Percentiles rank a stretch among this genome's conserved stretches.
Conservation (phyloP, 2,113 vertebrate species). For the Indicator indicator region DNA sequence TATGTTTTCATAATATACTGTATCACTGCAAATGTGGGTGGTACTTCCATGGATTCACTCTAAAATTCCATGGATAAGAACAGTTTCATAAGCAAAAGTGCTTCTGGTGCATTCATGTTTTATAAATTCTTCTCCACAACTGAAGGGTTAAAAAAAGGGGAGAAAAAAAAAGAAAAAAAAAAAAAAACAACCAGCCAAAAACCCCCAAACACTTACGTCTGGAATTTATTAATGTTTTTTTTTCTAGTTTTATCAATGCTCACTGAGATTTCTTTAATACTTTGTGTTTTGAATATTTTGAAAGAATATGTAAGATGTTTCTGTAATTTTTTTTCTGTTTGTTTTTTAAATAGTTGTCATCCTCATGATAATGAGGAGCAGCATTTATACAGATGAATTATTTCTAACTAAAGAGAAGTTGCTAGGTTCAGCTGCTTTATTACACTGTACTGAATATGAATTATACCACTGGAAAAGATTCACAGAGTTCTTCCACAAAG, state of each 20-base stretch:
- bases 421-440: constrained; percentile 28
- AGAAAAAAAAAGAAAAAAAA: too few relatives aligned
- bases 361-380: constrained; percentile 33
- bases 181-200: not conserved
- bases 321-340: not conserved
- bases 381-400: constrained; percentile 32
- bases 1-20: constrained; percentile 39
- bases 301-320: constrained; percentile 1
- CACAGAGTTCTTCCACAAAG: not conserved
- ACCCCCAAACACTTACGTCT: not conserved
- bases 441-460: constrained; percentile 21
- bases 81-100: constrained; percentile 34
- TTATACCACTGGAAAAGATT: constrained; percentile 32
- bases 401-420: constrained; percentile 24
- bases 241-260: constrained; percentile 39
- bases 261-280: constrained; percentile 40
- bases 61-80: constrained; percentile 50
- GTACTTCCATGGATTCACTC: not conserved
- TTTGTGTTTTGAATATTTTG: constrained; percentile 51
- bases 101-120: constrained; percentile 37
- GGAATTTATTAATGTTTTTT: constrained; percentile 21
- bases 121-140: constrained; percentile 36
- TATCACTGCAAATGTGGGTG: constrained; percentile 8
- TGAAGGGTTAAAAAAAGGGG: not conserved
- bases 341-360: constrained; percentile 55